These are phyloP conservation scores for Patella caerulea DNA, from an alignment of 2,888 invertebrate species.

Conservation along the genomic window DNA sequence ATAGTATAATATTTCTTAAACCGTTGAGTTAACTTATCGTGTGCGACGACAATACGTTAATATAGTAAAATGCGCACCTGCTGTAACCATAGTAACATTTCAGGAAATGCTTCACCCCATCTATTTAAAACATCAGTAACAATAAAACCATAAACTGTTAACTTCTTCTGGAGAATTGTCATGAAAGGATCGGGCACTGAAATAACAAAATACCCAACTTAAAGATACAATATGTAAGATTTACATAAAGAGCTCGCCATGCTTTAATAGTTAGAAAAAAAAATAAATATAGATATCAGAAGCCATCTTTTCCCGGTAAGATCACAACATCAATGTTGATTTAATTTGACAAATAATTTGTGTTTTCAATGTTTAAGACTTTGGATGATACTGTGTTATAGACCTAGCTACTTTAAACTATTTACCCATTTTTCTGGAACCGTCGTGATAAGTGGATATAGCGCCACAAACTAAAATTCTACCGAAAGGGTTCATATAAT, in stretches of 20 bases:
- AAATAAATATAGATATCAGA: too few species aligned
- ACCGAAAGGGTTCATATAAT: conserved; percentile 25
- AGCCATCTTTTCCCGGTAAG: too few species aligned
- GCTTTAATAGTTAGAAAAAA: too few species aligned
- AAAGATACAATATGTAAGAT: too few species aligned
- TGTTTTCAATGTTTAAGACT: too few species aligned
- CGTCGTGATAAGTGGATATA: conserved; percentile 22
- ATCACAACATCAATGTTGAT: too few species aligned
- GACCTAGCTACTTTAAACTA: too few species aligned
- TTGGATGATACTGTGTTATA: too few species aligned
- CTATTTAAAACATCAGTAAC: conserved; percentile 70
- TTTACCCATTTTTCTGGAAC: not conserved
- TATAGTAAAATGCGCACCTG: conserved; percentile 34
- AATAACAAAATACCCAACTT: not conserved
- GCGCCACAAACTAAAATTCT: conserved; percentile 19
- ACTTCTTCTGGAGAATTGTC: conserved; percentile 75
- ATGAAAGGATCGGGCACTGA: conserved; percentile 60
- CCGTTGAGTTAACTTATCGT: too few species aligned
- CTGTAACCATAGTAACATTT: conserved; percentile 72
- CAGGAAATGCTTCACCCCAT: conserved; percentile 78
- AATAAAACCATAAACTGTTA: conserved; percentile 79
- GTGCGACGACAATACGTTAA: not conserved
- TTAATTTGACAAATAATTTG: too few species aligned
- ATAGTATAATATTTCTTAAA: too few species aligned
- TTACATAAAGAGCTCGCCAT: too few species aligned